A percentile compares a stretch with the other conserved stretches of the same genome.
These are phyloP conservation scores for Gymnopithys bicolor DNA, from an alignment of 2,797 vertebrate genomes.

Conservation along the genomic window DNA sequence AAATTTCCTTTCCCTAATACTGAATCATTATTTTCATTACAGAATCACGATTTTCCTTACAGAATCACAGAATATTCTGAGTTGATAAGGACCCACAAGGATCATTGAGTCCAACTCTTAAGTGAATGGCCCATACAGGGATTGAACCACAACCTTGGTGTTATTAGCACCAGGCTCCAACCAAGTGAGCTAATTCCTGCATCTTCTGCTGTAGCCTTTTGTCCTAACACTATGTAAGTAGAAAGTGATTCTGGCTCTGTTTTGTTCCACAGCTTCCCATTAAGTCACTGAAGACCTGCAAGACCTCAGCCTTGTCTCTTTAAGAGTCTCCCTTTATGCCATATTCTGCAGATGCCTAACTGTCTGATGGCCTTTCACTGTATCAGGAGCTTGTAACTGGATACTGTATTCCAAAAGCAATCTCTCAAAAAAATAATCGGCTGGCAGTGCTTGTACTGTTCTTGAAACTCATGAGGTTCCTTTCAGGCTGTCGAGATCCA, in stretches of 20 bases:
- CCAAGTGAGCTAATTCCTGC: background rate
- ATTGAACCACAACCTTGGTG: background rate
- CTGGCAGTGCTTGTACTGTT: background rate
- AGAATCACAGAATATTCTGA: background rate
- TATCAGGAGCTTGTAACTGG: background rate
- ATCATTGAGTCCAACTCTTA: background rate
- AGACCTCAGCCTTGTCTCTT: background rate
- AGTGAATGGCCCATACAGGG: no score
- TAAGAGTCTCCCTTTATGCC: background rate
- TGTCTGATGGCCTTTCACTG: background rate
- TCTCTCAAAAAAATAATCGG: background rate
- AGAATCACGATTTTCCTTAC: background rate
- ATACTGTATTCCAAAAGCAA: background rate
- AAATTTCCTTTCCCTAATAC: background rate
- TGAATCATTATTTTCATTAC: background rate
- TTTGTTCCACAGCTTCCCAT: background rate
- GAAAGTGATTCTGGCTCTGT: background rate
- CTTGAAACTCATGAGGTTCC: background rate
- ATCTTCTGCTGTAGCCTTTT: background rate
- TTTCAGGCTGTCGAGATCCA: conserved; percentile 21
- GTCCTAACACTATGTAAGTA: background rate
- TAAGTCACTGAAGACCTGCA: background rate
- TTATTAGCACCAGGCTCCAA: background rate
- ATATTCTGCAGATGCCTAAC: background rate
- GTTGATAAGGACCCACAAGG: background rate